phyloP scores from a whole-genome alignment of 92 coral and sea anemone species.

The Umimayanthus kanabou region DNA sequence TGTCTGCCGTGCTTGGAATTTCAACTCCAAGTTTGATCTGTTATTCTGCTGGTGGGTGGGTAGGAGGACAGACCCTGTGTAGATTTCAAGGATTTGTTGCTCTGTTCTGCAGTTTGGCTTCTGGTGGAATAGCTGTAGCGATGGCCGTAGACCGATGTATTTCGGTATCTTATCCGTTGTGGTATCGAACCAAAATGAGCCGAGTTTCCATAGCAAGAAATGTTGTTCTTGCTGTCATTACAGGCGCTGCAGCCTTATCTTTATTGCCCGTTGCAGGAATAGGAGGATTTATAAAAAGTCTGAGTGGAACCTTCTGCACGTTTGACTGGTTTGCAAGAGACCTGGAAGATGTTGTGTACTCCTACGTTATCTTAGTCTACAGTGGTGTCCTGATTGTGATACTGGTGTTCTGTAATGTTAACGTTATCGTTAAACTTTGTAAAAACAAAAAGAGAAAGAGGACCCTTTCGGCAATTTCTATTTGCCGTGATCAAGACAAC shows the following conservation, averaged over 20 bases:
- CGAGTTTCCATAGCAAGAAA: constrained; percentile 4
- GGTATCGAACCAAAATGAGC: background rate
- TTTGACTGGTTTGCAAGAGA: constrained; percentile 34
- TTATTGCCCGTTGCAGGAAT: constrained; percentile 32
- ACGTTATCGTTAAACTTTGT: constrained; percentile 20
- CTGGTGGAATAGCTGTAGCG: constrained; percentile 30
- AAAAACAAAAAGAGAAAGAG: constrained; percentile 1
- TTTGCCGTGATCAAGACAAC: background rate
- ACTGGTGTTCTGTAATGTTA: constrained; percentile 26
- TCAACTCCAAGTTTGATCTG: background rate
- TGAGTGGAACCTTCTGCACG: constrained; percentile 28
- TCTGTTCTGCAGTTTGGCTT: constrained; percentile 25
- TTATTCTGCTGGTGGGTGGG: background rate
- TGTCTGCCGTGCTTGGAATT: constrained; percentile 20
- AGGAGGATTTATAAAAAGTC: constrained; percentile 18
- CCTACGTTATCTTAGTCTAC: background rate
- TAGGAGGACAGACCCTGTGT: background rate
- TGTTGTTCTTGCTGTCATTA: constrained; percentile 3
- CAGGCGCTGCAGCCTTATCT: background rate
- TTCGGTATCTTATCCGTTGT: constrained; percentile 4
- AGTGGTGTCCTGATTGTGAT: background rate
- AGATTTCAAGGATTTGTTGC: constrained; percentile 36
- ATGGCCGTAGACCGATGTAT: constrained; percentile 22
- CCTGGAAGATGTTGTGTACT: constrained; percentile 15
- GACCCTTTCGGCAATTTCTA: background rate